Conservation (phyloP, 2,888 invertebrate genomes). For the Micropterix aruncella region DNA sequence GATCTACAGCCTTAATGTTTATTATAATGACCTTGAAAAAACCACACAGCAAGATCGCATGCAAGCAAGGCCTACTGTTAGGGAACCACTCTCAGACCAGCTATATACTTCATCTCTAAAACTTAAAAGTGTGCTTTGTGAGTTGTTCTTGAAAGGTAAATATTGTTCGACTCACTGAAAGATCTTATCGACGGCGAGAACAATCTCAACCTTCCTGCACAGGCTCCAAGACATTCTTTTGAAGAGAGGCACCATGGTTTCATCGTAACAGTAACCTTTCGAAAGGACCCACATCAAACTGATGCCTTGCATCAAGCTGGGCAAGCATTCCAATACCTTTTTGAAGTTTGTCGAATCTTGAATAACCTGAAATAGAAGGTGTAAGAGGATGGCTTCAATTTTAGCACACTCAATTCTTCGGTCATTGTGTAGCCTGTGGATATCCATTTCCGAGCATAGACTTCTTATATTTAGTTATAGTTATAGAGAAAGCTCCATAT, state of each 20-base stretch:
- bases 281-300: slow-evolving; percentile 89
- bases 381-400: slow-evolving; percentile 2
- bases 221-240: slow-evolving; percentile 74
- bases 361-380: slow-evolving; percentile 39
- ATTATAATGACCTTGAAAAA: no score
- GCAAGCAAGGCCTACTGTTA: no score
- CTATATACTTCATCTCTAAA: no score
- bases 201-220: slow-evolving; percentile 57
- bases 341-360: slow-evolving; percentile 55
- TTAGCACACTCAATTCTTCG: no score
- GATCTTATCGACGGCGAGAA: slow-evolving; percentile 54
- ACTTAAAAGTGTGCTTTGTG: no score
- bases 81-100: no score
- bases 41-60: no score
- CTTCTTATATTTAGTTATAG: no score
- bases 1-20: no score
- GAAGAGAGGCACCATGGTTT: slow-evolving; percentile 73
- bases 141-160: no score
- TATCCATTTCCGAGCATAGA: not conserved
- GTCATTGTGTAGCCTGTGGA: not conserved
- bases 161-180: slow-evolving; percentile 69
- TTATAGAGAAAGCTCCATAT: no score
- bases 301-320: slow-evolving; percentile 68
- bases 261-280: slow-evolving; percentile 69
- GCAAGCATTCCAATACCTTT: slow-evolving; percentile 57